Evolutionary conservation across 1,140 invertebrate species (phyloP).

Genomic region (Macrostomum lignano): DNA sequence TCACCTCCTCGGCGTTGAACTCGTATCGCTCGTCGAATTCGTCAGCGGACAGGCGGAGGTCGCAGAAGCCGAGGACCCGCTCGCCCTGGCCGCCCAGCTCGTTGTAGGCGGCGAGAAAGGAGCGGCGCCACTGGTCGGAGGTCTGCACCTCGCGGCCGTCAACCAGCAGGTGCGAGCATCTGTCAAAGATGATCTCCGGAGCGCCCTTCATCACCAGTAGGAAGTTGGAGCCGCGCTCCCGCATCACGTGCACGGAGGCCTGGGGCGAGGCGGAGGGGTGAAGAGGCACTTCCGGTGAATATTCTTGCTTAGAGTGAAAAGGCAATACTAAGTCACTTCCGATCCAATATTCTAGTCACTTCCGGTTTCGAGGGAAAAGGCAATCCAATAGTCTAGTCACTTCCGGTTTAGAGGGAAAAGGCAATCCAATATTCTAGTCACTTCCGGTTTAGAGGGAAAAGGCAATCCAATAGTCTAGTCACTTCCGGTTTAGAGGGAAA

Average conservation of each 20-base stretch:
- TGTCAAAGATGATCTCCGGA: constrained; percentile 80
- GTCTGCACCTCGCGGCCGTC: constrained; percentile 73
- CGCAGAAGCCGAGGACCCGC: constrained; percentile 53
- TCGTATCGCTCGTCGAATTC: constrained; percentile 37
- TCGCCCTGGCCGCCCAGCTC: constrained; percentile 90
- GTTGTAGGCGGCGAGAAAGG: constrained; percentile 88
- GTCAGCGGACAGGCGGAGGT: not conserved
- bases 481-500: too few species aligned
- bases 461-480: too few species aligned
- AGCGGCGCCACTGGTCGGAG: constrained; percentile 82
- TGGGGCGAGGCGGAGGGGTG: too few species aligned
- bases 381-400: too few species aligned
- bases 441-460: too few species aligned
- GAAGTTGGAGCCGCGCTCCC: constrained; percentile 61
- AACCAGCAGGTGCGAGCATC: constrained; percentile 74
- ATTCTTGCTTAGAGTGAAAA: too few species aligned
- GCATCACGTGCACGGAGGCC: constrained; percentile 75
- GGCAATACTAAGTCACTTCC: too few species aligned
- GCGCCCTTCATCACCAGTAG: constrained; percentile 99
- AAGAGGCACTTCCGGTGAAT: too few species aligned
- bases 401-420: too few species aligned
- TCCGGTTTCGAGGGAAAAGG: too few species aligned
- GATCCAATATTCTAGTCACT: too few species aligned
- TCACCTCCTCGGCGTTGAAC: constrained; percentile 58
- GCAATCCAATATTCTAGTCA: too few species aligned